Conservation (phyloP, 2,797 vertebrate genomes). For the Acrossocheilus fasciatus region DNA sequence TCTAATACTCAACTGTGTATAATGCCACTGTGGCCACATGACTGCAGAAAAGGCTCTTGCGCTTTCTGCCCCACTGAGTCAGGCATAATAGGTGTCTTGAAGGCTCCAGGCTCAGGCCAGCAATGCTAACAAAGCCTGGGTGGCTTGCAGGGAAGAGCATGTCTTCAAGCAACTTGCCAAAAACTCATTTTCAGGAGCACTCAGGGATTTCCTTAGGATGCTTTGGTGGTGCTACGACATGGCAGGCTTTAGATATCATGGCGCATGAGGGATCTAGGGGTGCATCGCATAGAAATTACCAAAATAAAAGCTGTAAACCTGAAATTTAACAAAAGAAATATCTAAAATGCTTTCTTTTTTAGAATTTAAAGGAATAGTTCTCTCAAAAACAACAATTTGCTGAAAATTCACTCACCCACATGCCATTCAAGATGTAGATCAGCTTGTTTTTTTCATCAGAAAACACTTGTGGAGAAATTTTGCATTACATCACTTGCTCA, state of each 20-base stretch:
- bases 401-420: neutral
- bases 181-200: slow-evolving; percentile 81
- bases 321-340: slow-evolving; percentile 36
- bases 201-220: slow-evolving; percentile 77
- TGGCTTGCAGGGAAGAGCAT: slow-evolving; percentile 83
- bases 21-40: slow-evolving; percentile 86
- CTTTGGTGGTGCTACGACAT: slow-evolving; percentile 79
- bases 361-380: neutral
- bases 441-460: neutral
- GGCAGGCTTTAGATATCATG: slow-evolving; percentile 80
- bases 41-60: slow-evolving; percentile 83
- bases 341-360: slow-evolving; percentile 57
- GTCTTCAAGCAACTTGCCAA: slow-evolving; percentile 81
- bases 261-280: slow-evolving; percentile 69
- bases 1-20: slow-evolving; percentile 84
- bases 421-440: neutral
- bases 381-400: neutral
- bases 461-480: neutral
- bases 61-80: slow-evolving; percentile 86
- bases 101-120: slow-evolving; percentile 82
- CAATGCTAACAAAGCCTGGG: slow-evolving; percentile 86
- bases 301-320: slow-evolving; percentile 44
- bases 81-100: slow-evolving; percentile 85
- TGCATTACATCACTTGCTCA: neutral
- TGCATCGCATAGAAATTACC: slow-evolving; percentile 68